phyloP scores from a whole-genome alignment of 92 coral and sea anemone genomes.

The Galaxea fascicularis region DNA sequence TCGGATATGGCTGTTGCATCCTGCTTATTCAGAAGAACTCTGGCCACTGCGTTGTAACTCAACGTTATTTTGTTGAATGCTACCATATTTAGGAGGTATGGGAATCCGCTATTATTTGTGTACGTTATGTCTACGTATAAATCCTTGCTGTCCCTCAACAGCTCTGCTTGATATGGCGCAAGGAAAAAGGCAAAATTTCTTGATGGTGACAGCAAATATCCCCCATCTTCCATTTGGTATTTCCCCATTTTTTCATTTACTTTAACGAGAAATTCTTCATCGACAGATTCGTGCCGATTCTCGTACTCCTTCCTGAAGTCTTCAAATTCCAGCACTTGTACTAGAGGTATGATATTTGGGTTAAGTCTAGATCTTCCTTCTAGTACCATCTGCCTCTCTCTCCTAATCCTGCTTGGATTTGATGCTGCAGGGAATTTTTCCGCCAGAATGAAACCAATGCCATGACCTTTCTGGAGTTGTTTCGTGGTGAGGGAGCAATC shows the following conservation, averaged over 20 bases:
- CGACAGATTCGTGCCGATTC: slow-evolving; percentile 47
- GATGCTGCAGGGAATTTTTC: slow-evolving; percentile 55
- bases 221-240: slow-evolving; percentile 42
- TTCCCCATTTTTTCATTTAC: no score
- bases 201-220: slow-evolving; percentile 28
- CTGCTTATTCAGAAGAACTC: no score
- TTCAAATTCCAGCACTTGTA: no score
- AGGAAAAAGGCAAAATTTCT: slow-evolving; percentile 22
- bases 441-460: slow-evolving; percentile 53
- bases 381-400: slow-evolving; percentile 8
- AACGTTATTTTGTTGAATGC: no score
- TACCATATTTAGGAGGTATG: no score
- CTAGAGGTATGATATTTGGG: slow-evolving; percentile 17
- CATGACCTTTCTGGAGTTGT: slow-evolving; percentile 46
- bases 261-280: slow-evolving; percentile 32
- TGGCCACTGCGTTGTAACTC: no score
- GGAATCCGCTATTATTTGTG: no score
- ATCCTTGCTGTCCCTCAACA: slow-evolving; percentile 12
- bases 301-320: no score
- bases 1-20: no score
- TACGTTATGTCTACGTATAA: slow-evolving; percentile 42
- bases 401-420: slow-evolving; percentile 25
- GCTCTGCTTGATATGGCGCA: no score
- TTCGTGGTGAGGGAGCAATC: slow-evolving; percentile 44
- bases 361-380: not conserved